Evolutionary conservation across 2,888 invertebrate species (phyloP).

Genomic region (Augochlorella aurata): DNA sequence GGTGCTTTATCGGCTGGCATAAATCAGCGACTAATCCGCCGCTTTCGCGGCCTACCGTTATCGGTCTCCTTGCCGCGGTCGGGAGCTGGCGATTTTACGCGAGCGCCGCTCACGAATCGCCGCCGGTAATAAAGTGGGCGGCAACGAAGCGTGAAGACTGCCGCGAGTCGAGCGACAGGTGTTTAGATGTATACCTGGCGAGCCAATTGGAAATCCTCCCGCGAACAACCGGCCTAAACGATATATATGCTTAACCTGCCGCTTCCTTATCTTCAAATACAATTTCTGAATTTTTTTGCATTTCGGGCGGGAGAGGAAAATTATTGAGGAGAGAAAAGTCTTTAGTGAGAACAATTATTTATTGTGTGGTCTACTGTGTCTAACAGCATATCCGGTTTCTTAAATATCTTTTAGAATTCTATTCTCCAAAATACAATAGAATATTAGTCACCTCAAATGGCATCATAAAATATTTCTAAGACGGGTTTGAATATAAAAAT

Average conservation of each 20-base stretch:
- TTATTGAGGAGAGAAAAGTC: too few relatives aligned
- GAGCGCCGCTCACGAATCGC: background rate
- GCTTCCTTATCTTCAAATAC: background rate
- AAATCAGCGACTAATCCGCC: conserved; percentile 71
- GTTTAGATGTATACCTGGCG: background rate
- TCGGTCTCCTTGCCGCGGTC: conserved; percentile 19
- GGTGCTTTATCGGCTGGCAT: conserved; percentile 69
- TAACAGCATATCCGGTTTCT: too few relatives aligned
- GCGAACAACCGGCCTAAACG: background rate
- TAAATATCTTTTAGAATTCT: too few relatives aligned
- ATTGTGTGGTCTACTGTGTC: too few relatives aligned
- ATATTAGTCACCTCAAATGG: too few relatives aligned
- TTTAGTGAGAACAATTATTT: too few relatives aligned
- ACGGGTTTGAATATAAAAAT: background rate
- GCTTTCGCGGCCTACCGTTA: conserved; percentile 39
- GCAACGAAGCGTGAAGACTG: background rate
- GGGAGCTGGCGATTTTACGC: background rate
- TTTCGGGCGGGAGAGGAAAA: too few relatives aligned
- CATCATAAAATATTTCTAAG: background rate
- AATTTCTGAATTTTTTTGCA: background rate
- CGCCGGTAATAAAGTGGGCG: conserved; percentile 1
- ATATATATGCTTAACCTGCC: background rate
- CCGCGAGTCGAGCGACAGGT: background rate
- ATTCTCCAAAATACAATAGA: too few relatives aligned
- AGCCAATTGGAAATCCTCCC: background rate